These are phyloP conservation scores for Ivindomyrus marchei DNA, from an alignment of 2,113 vertebrate genomes.

Conservation along the genomic window DNA sequence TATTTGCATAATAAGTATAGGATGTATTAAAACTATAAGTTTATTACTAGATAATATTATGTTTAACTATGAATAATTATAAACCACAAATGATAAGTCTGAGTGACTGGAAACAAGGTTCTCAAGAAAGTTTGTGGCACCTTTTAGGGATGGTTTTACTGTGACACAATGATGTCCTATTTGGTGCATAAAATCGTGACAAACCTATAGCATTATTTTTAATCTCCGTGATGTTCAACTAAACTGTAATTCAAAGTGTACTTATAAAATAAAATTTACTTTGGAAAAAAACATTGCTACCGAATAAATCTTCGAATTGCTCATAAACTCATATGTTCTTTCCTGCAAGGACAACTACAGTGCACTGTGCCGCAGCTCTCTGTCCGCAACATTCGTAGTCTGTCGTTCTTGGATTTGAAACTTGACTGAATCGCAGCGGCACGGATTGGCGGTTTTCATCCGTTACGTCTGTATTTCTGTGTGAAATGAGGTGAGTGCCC, in stretches of 20 bases:
- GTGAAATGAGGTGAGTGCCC: slow-evolving; percentile 59
- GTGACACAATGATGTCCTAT: slow-evolving; percentile 54
- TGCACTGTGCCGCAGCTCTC: slow-evolving; percentile 33
- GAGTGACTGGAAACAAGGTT: neutral
- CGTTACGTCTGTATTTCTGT: slow-evolving; percentile 17
- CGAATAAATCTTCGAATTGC: neutral
- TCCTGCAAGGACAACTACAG: slow-evolving; percentile 52
- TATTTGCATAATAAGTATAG: neutral
- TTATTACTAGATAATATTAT: neutral
- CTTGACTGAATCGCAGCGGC: slow-evolving; percentile 12
- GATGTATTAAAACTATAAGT: neutral
- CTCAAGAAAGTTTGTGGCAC: slow-evolving; percentile 35
- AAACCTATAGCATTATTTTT: neutral
- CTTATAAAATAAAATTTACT: neutral
- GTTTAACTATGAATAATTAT: neutral
- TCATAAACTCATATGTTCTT: slow-evolving; percentile 17
- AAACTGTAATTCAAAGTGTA: neutral
- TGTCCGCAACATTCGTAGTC: slow-evolving; percentile 48
- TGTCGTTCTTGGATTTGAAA: slow-evolving; percentile 54
- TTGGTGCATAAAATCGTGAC: slow-evolving; percentile 41
- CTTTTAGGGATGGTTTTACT: slow-evolving; percentile 43
- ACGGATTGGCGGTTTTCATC: neutral
- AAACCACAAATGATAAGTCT: neutral
- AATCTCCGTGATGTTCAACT: neutral
- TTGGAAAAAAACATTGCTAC: neutral